A percentile compares a stretch with the other conserved stretches of the same genome.
These are phyloP conservation scores for Drosophila emarginata DNA, from an alignment of 2,888 invertebrate species.

Conservation along the genomic window DNA sequence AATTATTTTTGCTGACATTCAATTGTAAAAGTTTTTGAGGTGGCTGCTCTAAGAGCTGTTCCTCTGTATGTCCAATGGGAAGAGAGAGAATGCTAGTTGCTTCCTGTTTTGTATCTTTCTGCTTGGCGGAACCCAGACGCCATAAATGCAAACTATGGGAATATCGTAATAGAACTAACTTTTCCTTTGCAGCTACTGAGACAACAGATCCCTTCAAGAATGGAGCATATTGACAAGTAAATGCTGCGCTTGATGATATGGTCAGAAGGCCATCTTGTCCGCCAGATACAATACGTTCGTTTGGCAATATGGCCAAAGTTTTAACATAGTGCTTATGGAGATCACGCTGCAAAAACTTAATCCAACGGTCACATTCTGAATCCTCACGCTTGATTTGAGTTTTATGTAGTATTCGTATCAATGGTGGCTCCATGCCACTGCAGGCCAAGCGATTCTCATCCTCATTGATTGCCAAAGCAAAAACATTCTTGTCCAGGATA, in stretches of 20 bases:
- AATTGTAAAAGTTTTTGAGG: constrained; percentile 88
- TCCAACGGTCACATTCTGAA: constrained; percentile 87
- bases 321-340: constrained; percentile 95
- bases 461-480: constrained; percentile 88
- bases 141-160: constrained; percentile 86
- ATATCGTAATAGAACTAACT: constrained; percentile 85
- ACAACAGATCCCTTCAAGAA: constrained; percentile 86
- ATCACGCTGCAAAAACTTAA: constrained; percentile 89
- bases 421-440: constrained; percentile 90
- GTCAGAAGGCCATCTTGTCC: constrained; percentile 92
- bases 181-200: constrained; percentile 84
- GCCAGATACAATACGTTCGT: constrained; percentile 88
- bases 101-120: neutral
- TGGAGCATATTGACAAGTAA: constrained; percentile 87
- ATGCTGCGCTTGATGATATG: constrained; percentile 86
- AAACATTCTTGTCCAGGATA: constrained; percentile 91
- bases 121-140: constrained; percentile 83
- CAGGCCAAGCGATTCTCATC: constrained; percentile 88
- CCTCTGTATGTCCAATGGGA: constrained; percentile 13
- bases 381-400: constrained; percentile 85
- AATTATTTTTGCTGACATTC: constrained; percentile 86
- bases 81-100: neutral
- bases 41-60: constrained; percentile 77
- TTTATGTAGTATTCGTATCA: constrained; percentile 89
- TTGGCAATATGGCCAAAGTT: constrained; percentile 85